Evolutionary conservation across 2,888 invertebrate species (phyloP), one percentile per base, ranked within the genome.

Genomic region (Drosophila siamana): DNA sequence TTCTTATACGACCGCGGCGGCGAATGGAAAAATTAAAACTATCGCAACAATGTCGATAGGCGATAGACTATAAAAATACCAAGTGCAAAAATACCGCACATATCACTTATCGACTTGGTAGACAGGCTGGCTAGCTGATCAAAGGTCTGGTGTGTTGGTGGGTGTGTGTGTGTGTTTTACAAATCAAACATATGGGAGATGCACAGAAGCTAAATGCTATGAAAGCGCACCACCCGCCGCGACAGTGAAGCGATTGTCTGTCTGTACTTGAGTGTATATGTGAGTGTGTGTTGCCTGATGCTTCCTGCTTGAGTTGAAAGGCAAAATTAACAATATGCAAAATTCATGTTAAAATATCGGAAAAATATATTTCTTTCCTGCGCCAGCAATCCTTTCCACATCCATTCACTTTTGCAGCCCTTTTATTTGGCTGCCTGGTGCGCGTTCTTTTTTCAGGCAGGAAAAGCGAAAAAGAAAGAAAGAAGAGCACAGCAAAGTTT

Each of bases 331-430:
- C 88, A 90, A 89, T 89, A 89, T 89, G 82, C 87, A 89, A 90
- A 90, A 89, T 89, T 88, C 88, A 89, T 89, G 89, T 89, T 89
- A 80, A 89, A 90, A 89, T 89, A 89, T 90, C 90, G 84, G 89
- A 90, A 89, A 86, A 90, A 81, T 82, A 78, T 80, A 78, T 82
- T 74, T 86, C 88, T 86, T 80, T 85, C 55, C 80, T 75, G 73
- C 69, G 51, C 80, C 47, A 76, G 86, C 83, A 88, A 88, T 78
- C 78, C 78, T 78, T 88, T 72, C 19, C 65, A 33, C 61, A 55
- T 50, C 63, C 71, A 68, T 50, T 62, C 64, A 54, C 44, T 16
- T 46, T 33, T 22, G 41, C 65, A 36, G 52, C 57, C 57, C 54
- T 50, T 57, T 69, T 69, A 78, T 85, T 78, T 64, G 56, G 55